Conservation (phyloP, 2,797 vertebrate genomes). For the Gallinago nigripennis region DNA sequence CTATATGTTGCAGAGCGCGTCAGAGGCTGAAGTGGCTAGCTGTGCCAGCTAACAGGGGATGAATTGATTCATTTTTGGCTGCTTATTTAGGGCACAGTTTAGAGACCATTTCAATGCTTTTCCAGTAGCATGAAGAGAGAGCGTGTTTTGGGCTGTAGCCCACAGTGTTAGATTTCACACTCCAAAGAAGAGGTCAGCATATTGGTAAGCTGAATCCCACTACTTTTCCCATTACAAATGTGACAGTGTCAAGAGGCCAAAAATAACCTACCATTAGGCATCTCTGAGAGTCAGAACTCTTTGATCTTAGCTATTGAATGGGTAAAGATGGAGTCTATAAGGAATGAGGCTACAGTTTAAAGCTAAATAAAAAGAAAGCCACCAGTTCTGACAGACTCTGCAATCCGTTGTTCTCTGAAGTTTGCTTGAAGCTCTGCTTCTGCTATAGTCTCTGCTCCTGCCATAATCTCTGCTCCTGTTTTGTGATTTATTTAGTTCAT, state of each 20-base stretch:
- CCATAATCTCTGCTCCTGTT: background rate
- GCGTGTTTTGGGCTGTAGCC: rapidly evolving
- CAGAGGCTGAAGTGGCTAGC: background rate
- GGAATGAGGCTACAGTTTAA: background rate
- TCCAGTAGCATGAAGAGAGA: background rate
- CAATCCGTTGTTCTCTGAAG: background rate
- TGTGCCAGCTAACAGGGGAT: background rate
- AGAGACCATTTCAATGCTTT: background rate
- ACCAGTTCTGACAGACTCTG: background rate
- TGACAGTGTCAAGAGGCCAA: background rate
- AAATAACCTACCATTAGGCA: background rate
- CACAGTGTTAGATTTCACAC: background rate
- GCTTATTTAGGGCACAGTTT: background rate
- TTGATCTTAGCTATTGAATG: background rate
- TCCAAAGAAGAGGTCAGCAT: background rate
- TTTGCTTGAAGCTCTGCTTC: background rate
- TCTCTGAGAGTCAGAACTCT: background rate
- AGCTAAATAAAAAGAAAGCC: background rate
- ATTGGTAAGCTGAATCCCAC: background rate
- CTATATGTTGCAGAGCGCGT: background rate
- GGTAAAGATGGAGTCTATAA: background rate
- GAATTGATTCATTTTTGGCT: background rate
- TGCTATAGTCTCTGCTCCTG: background rate
- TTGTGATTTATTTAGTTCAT: background rate
- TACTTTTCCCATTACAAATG: background rate